Conservation (phyloP, 2,888 invertebrate species). For the Sinopyrophorus schimmeli region DNA sequence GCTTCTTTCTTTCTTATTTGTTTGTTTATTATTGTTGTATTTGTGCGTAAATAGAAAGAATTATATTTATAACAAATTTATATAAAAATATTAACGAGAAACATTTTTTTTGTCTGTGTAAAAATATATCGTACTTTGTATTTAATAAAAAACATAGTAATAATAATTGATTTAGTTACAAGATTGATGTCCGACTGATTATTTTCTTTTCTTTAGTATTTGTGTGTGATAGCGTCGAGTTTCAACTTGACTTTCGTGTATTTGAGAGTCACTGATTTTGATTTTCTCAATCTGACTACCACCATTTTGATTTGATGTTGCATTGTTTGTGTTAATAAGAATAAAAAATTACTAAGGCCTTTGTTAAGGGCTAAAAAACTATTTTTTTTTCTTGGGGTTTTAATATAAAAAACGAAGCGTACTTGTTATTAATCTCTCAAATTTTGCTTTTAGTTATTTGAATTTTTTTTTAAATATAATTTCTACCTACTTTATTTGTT, state of each 20-base stretch:
- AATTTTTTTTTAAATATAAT: too few relatives aligned
- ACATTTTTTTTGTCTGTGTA: too few relatives aligned
- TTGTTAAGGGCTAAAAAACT: too few relatives aligned
- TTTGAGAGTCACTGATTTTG: slow-evolving; percentile 32
- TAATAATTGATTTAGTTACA: slow-evolving; percentile 23
- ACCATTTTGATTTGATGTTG: slow-evolving; percentile 22
- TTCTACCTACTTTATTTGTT: slow-evolving; percentile 11
- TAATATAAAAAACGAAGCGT: slow-evolving; percentile 20
- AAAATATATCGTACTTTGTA: slow-evolving; percentile 2
- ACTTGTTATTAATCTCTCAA: too few relatives aligned
- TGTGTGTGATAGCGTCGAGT: slow-evolving; percentile 4
- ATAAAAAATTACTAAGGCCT: too few relatives aligned
- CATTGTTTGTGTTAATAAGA: slow-evolving; percentile 21
- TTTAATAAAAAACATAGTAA: slow-evolving; percentile 5
- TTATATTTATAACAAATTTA: slow-evolving; percentile 15
- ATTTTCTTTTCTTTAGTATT: too few relatives aligned
- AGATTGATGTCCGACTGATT: too few relatives aligned
- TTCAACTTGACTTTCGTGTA: slow-evolving; percentile 38
- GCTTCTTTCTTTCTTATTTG: slow-evolving; percentile 14
- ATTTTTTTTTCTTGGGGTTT: too few relatives aligned
- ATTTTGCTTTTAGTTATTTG: too few relatives aligned
- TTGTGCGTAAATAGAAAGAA: slow-evolving; percentile 13
- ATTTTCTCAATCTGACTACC: slow-evolving; percentile 27
- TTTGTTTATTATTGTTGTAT: too few relatives aligned
- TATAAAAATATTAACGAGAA: too few relatives aligned